Conservation (phyloP, 2,888 invertebrate genomes). For the Platypus cylindrus region DNA sequence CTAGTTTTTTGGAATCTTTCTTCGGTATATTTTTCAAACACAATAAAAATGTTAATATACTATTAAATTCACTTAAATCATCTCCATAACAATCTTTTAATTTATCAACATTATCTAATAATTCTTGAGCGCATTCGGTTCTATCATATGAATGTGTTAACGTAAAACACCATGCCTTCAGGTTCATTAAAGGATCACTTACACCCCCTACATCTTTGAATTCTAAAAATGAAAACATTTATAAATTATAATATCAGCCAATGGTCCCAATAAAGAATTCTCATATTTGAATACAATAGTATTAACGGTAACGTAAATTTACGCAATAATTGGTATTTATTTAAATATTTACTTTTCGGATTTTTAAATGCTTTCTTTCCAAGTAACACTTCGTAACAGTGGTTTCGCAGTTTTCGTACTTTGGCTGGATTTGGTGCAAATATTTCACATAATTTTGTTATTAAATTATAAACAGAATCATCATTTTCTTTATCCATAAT, state of each 20-base stretch:
- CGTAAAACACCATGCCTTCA: slow-evolving; percentile 29
- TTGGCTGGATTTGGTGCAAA: slow-evolving; percentile 17
- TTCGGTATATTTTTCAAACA: slow-evolving; percentile 22
- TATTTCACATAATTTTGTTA: slow-evolving; percentile 29
- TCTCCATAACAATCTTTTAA: slow-evolving; percentile 18
- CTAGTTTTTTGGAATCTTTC: slow-evolving; percentile 18
- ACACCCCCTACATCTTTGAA: slow-evolving; percentile 21
- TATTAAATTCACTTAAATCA: slow-evolving; percentile 16
- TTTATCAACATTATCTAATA: slow-evolving; percentile 20
- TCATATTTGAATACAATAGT: too few species aligned
- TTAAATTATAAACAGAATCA: slow-evolving; percentile 21
- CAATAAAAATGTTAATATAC: slow-evolving; percentile 22
- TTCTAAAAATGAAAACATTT: slow-evolving; percentile 19
- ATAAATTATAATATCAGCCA: too few species aligned
- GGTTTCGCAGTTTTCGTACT: slow-evolving; percentile 24
- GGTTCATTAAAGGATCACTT: slow-evolving; percentile 25
- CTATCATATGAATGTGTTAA: slow-evolving; percentile 24
- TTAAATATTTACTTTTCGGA: slow-evolving; percentile 12
- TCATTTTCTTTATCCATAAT: slow-evolving; percentile 8
- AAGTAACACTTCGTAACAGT: slow-evolving; percentile 28
- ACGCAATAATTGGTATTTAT: too few species aligned
- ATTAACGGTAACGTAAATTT: too few species aligned
- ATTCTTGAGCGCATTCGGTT: slow-evolving; percentile 22
- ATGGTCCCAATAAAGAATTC: too few species aligned
- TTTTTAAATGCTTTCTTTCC: slow-evolving; percentile 14